A percentile compares a stretch with the other conserved stretches of the same genome.
Evolutionary conservation across 2,113 vertebrate genomes (phyloP).

Genomic region (Morone chrysops): DNA sequence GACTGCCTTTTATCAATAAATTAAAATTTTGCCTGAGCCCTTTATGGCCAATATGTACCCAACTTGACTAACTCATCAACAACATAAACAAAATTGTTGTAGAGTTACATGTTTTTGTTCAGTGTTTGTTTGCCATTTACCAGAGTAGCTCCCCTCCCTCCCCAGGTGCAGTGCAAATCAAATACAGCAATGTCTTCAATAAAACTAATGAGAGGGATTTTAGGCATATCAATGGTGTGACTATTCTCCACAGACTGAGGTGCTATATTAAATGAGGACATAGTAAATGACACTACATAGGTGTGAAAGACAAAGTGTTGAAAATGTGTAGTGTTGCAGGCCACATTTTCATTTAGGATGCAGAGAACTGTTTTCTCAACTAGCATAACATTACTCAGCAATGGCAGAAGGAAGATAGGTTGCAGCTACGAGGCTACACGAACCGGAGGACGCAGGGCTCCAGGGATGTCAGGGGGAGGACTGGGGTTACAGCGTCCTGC

Average conservation of each 20-base stretch:
- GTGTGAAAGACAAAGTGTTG: slow-evolving; percentile 38
- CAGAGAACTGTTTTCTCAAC: slow-evolving; percentile 26
- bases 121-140: background rate
- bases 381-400: slow-evolving; percentile 53
- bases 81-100: background rate
- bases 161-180: slow-evolving; percentile 11
- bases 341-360: slow-evolving; percentile 35
- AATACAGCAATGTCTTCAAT: background rate
- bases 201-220: slow-evolving; percentile 14
- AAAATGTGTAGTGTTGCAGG: background rate
- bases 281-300: slow-evolving; percentile 20
- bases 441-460: slow-evolving; percentile 42
- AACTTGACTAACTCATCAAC: background rate
- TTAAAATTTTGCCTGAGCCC: background rate
- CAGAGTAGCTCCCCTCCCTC: background rate
- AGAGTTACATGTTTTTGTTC: background rate
- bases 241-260: slow-evolving; percentile 10
- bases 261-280: slow-evolving; percentile 28
- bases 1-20: background rate
- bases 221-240: background rate
- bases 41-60: background rate
- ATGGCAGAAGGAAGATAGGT: slow-evolving; percentile 49
- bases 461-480: slow-evolving; percentile 30
- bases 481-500: slow-evolving; percentile 47
- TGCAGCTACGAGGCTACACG: slow-evolving; percentile 28